Percentiles rank a stretch among this genome's conserved stretches.
These are phyloP conservation scores for Linhomoeus sp. DNA, from an alignment of 2,888 invertebrate genomes.

Conservation along the genomic window DNA sequence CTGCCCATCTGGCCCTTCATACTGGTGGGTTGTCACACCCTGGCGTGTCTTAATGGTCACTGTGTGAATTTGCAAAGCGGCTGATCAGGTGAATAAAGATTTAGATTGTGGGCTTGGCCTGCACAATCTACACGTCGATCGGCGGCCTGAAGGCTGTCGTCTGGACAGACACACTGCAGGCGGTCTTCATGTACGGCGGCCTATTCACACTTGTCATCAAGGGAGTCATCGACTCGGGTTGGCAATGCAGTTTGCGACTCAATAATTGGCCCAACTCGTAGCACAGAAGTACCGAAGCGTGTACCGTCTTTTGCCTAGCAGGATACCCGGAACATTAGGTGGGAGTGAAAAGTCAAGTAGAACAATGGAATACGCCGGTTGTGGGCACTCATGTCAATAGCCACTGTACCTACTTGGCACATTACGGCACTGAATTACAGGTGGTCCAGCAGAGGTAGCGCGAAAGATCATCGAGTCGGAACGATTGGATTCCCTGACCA, in stretches of 20 bases:
- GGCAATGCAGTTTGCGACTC: not conserved
- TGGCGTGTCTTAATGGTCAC: too few species aligned
- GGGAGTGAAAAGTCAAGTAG: too few species aligned
- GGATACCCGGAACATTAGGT: too few species aligned
- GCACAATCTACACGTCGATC: conserved; percentile 11
- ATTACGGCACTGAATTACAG: too few species aligned
- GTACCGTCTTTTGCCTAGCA: too few species aligned
- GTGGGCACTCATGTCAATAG: too few species aligned
- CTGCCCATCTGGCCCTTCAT: conserved; percentile 1
- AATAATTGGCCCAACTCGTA: too few species aligned
- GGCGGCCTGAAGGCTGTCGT: conserved; percentile 16
- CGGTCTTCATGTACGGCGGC: conserved; percentile 9
- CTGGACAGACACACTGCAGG: conserved; percentile 11
- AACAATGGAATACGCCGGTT: too few species aligned
- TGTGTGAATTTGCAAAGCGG: too few species aligned
- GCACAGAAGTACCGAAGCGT: too few species aligned
- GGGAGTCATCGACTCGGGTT: not conserved
- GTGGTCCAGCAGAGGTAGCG: not conserved
- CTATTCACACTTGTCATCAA: conserved; percentile 1
- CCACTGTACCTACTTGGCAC: too few species aligned
- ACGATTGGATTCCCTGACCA: not conserved
- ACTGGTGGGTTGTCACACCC: not conserved
- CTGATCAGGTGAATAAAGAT: not conserved
- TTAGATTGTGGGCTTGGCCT: conserved; percentile 9
- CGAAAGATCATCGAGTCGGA: not conserved